These are phyloP conservation scores for Chymomyza fuscimana DNA, from an alignment of 2,888 invertebrate species.

Conservation along the genomic window DNA sequence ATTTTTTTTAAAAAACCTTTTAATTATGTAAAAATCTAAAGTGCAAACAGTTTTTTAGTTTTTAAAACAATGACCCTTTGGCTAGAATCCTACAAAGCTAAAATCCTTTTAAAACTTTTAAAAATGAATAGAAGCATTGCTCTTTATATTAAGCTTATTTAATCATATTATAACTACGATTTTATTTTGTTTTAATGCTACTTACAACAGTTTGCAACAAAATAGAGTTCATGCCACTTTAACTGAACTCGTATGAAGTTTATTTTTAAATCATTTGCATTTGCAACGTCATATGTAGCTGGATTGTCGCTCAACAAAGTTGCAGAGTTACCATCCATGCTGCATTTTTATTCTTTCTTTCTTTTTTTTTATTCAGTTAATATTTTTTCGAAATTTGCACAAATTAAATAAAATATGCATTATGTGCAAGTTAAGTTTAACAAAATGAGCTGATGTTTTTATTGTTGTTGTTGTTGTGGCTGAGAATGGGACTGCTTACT, in stretches of 20 bases:
- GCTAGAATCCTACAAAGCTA: too few species aligned
- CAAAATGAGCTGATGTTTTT: constrained; percentile 50
- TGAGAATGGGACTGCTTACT: background rate
- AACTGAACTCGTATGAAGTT: background rate
- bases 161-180: background rate
- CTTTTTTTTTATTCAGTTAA: constrained; percentile 42
- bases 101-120: background rate
- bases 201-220: background rate
- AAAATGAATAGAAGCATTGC: background rate
- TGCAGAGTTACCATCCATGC: background rate
- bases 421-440: constrained; percentile 61
- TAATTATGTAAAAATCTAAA: too few species aligned
- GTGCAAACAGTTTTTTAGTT: too few species aligned
- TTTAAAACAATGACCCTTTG: too few species aligned
- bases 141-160: background rate
- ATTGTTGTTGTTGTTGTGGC: constrained; percentile 32
- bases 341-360: constrained; percentile 34
- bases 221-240: background rate
- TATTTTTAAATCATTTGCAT: background rate
- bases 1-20: too few species aligned
- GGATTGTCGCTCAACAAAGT: background rate
- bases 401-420: constrained; percentile 73
- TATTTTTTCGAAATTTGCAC: constrained; percentile 58
- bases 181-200: background rate
- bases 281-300: background rate